phyloP scores from a whole-genome alignment of 2,888 invertebrate genomes.

The Platycheirus albimanus region DNA sequence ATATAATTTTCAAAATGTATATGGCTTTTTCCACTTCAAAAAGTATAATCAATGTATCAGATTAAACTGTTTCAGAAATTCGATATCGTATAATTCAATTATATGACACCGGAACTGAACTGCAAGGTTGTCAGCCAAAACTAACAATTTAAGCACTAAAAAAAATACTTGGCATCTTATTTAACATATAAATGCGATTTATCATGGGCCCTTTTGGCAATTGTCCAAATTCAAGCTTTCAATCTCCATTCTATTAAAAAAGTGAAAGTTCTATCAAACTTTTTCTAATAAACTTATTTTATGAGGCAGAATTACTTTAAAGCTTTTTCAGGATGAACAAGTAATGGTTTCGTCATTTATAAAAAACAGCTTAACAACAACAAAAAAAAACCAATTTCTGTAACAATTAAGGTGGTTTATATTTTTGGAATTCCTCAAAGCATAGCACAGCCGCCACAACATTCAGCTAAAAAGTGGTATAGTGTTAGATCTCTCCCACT shows the following conservation, averaged over 20 bases:
- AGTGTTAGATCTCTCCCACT: constrained; percentile 52
- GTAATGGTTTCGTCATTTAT: constrained; percentile 39
- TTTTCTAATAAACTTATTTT: no score
- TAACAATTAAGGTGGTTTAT: constrained; percentile 59
- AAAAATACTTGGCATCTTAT: constrained; percentile 38
- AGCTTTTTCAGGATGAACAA: background rate
- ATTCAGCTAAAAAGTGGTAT: constrained; percentile 22
- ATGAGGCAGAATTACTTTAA: constrained; percentile 16
- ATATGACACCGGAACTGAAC: constrained; percentile 48
- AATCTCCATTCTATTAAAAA: constrained; percentile 17
- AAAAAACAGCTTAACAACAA: constrained; percentile 50
- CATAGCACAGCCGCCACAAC: constrained; percentile 17
- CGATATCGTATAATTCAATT: background rate
- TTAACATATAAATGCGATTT: constrained; percentile 11
- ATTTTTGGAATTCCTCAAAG: constrained; percentile 36
- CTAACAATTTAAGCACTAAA: constrained; percentile 1
- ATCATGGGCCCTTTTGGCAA: constrained; percentile 40
- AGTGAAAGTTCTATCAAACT: constrained; percentile 41
- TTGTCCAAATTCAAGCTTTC: background rate
- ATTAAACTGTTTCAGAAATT: constrained; percentile 1
- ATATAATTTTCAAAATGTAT: no score
- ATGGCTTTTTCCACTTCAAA: no score
- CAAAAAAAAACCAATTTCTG: constrained; percentile 46
- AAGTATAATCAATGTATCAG: no score
- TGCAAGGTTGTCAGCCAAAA: constrained; percentile 39